These are phyloP conservation scores for Trichogramma dendrolimi DNA, from an alignment of 2,888 invertebrate species.

Conservation along the genomic window DNA sequence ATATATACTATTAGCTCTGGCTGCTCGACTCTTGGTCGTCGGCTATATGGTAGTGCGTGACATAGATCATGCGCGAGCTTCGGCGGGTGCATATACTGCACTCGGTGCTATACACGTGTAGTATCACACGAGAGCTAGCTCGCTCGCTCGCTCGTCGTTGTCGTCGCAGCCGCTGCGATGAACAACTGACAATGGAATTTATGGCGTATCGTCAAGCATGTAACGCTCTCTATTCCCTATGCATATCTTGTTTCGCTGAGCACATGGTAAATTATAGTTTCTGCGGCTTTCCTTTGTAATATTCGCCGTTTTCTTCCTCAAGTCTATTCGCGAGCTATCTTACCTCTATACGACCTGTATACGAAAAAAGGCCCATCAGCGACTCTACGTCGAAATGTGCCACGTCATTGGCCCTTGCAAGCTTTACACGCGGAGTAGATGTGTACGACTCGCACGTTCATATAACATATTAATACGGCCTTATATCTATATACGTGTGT, in stretches of 20 bases:
- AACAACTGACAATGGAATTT: slow-evolving; percentile 19
- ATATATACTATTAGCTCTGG: too few species aligned
- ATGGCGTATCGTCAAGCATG: slow-evolving; percentile 9
- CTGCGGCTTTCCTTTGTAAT: slow-evolving; percentile 13
- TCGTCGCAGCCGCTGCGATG: slow-evolving; percentile 1
- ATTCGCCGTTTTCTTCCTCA: slow-evolving; percentile 8
- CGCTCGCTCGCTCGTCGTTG: slow-evolving; percentile 1
- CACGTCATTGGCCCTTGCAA: slow-evolving; percentile 12
- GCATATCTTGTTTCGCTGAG: slow-evolving; percentile 17
- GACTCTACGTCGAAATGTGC: slow-evolving; percentile 16
- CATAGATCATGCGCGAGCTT: not conserved
- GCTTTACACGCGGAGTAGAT: not conserved
- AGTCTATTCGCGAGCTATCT: not conserved
- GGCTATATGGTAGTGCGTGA: too few species aligned
- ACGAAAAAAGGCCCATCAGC: not conserved
- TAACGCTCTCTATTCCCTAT: slow-evolving; percentile 13
- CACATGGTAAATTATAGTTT: slow-evolving; percentile 23
- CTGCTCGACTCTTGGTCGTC: too few species aligned
- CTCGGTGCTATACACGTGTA: too few species aligned
- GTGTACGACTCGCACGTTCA: not conserved
- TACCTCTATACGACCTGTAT: not conserved
- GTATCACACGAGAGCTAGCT: not conserved
- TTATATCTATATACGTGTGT: not conserved
- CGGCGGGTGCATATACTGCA: too few species aligned
- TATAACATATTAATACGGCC: slow-evolving; percentile 19